Evolutionary conservation across 2,888 invertebrate species (phyloP).

Genomic region (Synanthedon andrenaeformis): DNA sequence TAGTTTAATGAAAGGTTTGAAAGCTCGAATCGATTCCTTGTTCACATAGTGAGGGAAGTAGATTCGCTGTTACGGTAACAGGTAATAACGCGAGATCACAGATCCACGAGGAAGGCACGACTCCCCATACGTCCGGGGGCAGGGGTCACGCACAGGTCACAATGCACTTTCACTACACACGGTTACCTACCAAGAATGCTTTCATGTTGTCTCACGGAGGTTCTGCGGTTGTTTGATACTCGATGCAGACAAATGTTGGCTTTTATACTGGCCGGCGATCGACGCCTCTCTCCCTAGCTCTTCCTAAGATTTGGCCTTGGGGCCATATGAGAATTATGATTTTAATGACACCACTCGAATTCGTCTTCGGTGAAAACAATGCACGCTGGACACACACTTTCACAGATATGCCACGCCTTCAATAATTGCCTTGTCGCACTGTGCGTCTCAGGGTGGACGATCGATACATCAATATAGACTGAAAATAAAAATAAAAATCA

Average conservation of each 20-base stretch:
- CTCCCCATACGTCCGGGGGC: conserved; percentile 21
- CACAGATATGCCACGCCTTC: conserved; percentile 18
- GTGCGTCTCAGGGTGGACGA: background rate
- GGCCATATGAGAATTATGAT: conserved; percentile 65
- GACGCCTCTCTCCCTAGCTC: conserved; percentile 66
- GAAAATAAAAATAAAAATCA: background rate
- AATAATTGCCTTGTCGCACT: conserved; percentile 15
- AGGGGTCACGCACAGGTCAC: conserved; percentile 56
- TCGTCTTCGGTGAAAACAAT: conserved; percentile 65
- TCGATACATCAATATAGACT: background rate
- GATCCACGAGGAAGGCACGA: conserved; percentile 42
- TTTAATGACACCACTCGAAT: conserved; percentile 65
- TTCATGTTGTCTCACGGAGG: conserved; percentile 69
- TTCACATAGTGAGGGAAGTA: background rate
- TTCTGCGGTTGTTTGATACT: conserved; percentile 65
- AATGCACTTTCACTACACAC: conserved; percentile 63
- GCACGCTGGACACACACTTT: conserved; percentile 46
- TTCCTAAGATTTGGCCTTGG: conserved; percentile 69
- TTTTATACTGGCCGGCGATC: conserved; percentile 54
- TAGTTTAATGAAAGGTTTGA: too few relatives aligned
- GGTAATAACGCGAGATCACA: conserved; percentile 19
- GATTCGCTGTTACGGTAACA: background rate
- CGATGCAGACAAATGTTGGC: conserved; percentile 38
- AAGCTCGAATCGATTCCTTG: background rate
- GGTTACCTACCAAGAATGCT: conserved; percentile 68